phyloP scores from a whole-genome alignment of 2,113 vertebrate genomes.

The Rhizomys pruinosus region DNA sequence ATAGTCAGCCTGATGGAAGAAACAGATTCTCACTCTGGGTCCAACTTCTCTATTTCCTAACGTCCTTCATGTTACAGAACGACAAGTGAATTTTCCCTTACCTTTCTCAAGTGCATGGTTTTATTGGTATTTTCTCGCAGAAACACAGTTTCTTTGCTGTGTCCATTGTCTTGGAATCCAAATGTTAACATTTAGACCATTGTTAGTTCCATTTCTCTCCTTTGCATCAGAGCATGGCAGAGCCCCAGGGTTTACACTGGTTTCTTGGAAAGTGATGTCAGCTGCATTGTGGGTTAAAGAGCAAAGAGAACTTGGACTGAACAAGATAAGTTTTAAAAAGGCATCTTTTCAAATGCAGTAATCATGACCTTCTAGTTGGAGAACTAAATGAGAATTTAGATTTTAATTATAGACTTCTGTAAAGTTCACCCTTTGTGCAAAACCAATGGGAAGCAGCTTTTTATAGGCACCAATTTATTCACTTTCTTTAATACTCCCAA shows the following conservation, averaged over 20 bases:
- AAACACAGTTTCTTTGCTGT: neutral
- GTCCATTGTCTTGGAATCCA: neutral
- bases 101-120: slow-evolving; percentile 3
- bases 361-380: neutral
- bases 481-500: slow-evolving; percentile 58
- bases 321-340: slow-evolving; percentile 35
- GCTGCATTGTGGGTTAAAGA: neutral
- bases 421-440: slow-evolving; percentile 69
- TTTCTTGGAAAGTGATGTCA: slow-evolving; percentile 27
- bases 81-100: neutral
- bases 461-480: slow-evolving; percentile 65
- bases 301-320: no score
- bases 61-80: neutral
- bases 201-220: neutral
- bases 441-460: slow-evolving; percentile 56
- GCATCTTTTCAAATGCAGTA: slow-evolving; percentile 29
- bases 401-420: slow-evolving; percentile 71
- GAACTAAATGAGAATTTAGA: slow-evolving; percentile 61
- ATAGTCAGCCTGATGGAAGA: neutral
- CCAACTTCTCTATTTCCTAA: neutral
- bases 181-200: slow-evolving; percentile 38
- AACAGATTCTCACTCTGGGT: neutral
- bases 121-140: neutral
- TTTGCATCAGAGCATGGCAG: slow-evolving; percentile 27
- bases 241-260: neutral